Evolutionary conservation across 1,140 invertebrate species (phyloP).

Genomic region (Conopomorpha cramerella): DNA sequence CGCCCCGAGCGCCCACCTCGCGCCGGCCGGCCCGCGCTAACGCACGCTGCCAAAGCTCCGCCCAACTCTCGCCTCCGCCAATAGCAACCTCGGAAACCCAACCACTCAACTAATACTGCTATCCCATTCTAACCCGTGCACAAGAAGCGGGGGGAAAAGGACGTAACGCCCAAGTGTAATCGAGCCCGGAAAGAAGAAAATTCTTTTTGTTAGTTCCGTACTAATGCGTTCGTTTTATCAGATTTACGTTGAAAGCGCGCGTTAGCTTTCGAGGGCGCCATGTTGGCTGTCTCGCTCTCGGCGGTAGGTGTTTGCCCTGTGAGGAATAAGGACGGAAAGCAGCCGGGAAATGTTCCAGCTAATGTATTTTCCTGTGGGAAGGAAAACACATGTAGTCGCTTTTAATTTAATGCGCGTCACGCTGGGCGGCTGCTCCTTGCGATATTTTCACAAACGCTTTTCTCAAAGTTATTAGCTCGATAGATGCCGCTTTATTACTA

Average conservation of each 20-base stretch:
- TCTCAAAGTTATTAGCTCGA: too few species aligned
- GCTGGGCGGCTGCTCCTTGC: conserved; percentile 25
- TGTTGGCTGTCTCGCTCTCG: conserved; percentile 19
- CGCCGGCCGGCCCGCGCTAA: neutral
- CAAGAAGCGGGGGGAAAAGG: conserved; percentile 3
- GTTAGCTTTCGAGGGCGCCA: conserved; percentile 44
- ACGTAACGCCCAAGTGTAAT: too few species aligned
- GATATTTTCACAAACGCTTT: too few species aligned
- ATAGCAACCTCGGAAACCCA: too few species aligned
- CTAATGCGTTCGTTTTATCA: conserved; percentile 54
- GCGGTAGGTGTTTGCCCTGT: neutral
- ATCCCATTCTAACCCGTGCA: conserved; percentile 19
- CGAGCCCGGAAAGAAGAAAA: conserved; percentile 43
- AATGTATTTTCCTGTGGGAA: conserved; percentile 59
- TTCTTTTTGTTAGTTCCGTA: conserved; percentile 43
- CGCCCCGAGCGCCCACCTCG: conserved; percentile 23
- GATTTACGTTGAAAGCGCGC: conserved; percentile 56
- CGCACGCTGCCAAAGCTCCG: conserved; percentile 15
- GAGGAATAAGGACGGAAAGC: conserved; percentile 18
- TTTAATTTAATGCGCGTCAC: conserved; percentile 57
- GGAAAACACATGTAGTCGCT: conserved; percentile 58
- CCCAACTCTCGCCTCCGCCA: too few species aligned
- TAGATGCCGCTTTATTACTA: neutral
- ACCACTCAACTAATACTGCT: too few species aligned
- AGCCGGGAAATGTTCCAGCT: conserved; percentile 45